Evolutionary conservation across 2,888 invertebrate species (phyloP).

Genomic region (Hirtodrosophila cameraria): DNA sequence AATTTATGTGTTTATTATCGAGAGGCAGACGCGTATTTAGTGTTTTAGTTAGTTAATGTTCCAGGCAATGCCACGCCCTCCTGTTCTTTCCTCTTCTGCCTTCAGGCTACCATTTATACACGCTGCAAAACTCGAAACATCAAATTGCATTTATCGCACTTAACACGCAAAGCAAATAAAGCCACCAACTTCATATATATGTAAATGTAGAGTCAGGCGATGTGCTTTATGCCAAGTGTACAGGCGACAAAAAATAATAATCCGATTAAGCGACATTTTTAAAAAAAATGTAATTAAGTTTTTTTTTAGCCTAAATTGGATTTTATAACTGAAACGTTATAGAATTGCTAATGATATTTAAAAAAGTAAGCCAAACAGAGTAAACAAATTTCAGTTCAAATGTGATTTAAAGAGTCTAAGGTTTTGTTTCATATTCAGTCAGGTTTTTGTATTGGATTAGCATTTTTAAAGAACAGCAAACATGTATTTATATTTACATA

Average conservation of each 20-base stretch:
- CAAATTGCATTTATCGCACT: slow-evolving; percentile 74
- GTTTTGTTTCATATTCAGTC: too few species aligned
- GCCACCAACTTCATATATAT: slow-evolving; percentile 23
- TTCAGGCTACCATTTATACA: slow-evolving; percentile 2
- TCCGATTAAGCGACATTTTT: neutral
- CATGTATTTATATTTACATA: too few species aligned
- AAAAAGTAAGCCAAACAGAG: too few species aligned
- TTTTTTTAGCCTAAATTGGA: too few species aligned
- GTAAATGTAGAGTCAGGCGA: slow-evolving; percentile 28
- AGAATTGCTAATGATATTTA: too few species aligned
- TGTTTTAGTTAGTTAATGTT: slow-evolving; percentile 54
- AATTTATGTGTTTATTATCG: slow-evolving; percentile 75
- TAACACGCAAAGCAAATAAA: slow-evolving; percentile 71
- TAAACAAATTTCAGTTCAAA: too few species aligned
- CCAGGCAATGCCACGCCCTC: slow-evolving; percentile 34
- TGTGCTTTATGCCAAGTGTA: slow-evolving; percentile 22
- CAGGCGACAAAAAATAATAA: slow-evolving; percentile 48
- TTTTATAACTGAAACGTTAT: too few species aligned
- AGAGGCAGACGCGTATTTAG: slow-evolving; percentile 48
- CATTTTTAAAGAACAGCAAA: too few species aligned
- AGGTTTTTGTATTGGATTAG: too few species aligned
- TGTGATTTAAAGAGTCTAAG: too few species aligned
- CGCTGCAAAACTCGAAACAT: slow-evolving; percentile 48
- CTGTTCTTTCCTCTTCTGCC: neutral
- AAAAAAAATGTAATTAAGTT: neutral